Evolutionary conservation across 2,797 vertebrate genomes (phyloP).

Genomic region (Psittacula echo): DNA sequence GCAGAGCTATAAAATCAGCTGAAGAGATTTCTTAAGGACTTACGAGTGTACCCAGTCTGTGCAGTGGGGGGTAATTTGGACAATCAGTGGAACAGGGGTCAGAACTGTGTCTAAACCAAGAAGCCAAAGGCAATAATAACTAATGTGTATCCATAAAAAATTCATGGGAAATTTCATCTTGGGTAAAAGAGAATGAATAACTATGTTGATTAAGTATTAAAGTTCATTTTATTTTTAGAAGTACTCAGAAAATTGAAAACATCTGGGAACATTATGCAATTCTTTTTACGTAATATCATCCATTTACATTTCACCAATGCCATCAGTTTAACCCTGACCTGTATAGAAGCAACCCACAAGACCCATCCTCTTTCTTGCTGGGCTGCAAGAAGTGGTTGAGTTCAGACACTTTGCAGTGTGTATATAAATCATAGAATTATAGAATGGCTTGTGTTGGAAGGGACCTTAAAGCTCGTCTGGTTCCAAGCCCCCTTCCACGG

Average conservation of each 20-base stretch:
- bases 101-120: conserved; percentile 7
- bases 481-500: background rate
- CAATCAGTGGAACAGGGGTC: background rate
- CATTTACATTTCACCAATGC: conserved; percentile 55
- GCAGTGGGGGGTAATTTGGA: conserved; percentile 2
- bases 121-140: conserved; percentile 50
- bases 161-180: conserved; percentile 51
- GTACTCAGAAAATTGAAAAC: conserved; percentile 70
- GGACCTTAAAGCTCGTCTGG: background rate
- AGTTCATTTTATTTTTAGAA: conserved; percentile 71
- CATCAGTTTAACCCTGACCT: conserved; percentile 39
- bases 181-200: conserved; percentile 61
- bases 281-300: conserved; percentile 43
- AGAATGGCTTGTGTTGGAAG: background rate
- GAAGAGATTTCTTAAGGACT: conserved; percentile 5
- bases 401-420: background rate
- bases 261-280: conserved; percentile 70
- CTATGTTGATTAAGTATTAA: conserved; percentile 71
- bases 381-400: background rate
- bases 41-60: background rate
- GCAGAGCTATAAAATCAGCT: background rate
- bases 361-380: background rate
- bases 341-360: background rate
- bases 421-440: background rate
- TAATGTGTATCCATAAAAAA: conserved; percentile 56